Conservation (phyloP, 1,140 invertebrate genomes). For the Aphaenogaster ashmeadi region DNA sequence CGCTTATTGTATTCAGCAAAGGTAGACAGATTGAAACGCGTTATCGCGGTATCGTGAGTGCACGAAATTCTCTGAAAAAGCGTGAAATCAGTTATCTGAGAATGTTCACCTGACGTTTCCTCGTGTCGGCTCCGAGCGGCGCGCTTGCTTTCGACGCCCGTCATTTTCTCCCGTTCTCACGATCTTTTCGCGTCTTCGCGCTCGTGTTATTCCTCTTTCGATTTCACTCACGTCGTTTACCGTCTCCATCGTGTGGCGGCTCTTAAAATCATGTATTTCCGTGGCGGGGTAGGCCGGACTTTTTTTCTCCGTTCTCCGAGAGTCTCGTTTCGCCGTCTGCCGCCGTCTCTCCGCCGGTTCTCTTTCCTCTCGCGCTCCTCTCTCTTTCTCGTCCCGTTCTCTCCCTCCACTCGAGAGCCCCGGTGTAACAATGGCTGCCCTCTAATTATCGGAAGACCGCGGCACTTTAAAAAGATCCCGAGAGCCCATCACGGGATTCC, state of each 20-base stretch:
- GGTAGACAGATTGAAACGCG: background rate
- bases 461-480: slow-evolving; percentile 85
- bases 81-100: slow-evolving; percentile 47
- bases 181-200: slow-evolving; percentile 58
- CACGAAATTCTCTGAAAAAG: slow-evolving; percentile 10
- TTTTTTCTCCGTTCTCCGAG: slow-evolving; percentile 50
- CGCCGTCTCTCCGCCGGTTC: slow-evolving; percentile 35
- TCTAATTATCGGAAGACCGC: slow-evolving; percentile 87
- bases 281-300: slow-evolving; percentile 43
- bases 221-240: slow-evolving; percentile 67
- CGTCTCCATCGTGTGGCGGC: slow-evolving; percentile 71
- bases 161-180: slow-evolving; percentile 64
- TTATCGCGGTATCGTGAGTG: slow-evolving; percentile 28
- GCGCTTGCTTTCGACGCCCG: slow-evolving; percentile 45
- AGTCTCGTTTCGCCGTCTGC: slow-evolving; percentile 71
- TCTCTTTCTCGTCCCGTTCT: slow-evolving; percentile 53
- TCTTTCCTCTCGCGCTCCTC: slow-evolving; percentile 62
- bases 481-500: slow-evolving; percentile 82
- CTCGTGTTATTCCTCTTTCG: slow-evolving; percentile 45
- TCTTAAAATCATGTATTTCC: slow-evolving; percentile 73
- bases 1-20: background rate
- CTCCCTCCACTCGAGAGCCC: slow-evolving; percentile 60
- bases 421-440: slow-evolving; percentile 86
- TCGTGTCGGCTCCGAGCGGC: background rate
- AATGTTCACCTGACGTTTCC: slow-evolving; percentile 16